Evolutionary conservation across 2,888 invertebrate species (phyloP).

Genomic region (Drosophila mimetica): DNA sequence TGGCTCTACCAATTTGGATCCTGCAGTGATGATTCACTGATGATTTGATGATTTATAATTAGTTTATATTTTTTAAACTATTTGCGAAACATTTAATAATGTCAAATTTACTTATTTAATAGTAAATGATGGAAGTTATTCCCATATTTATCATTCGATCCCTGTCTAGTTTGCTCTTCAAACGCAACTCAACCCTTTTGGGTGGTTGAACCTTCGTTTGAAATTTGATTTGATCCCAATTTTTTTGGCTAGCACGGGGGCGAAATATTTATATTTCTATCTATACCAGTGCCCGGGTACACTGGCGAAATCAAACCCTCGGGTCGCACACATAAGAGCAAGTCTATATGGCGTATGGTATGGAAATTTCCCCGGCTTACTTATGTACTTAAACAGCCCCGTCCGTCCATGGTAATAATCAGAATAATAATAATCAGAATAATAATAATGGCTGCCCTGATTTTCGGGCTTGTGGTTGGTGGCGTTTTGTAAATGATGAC

Average conservation of each 20-base stretch:
- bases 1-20: too few species aligned
- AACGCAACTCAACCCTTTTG: constrained; percentile 2
- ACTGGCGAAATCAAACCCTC: constrained; percentile 1
- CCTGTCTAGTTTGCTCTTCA: not conserved
- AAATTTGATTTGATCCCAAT: constrained; percentile 2
- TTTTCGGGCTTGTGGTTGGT: constrained; percentile 46
- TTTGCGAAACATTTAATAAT: not conserved
- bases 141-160: not conserved
- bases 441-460: constrained; percentile 53
- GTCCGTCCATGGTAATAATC: constrained; percentile 14
- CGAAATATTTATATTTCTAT: not conserved
- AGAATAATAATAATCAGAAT: constrained; percentile 18
- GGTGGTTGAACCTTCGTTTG: not conserved
- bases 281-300: not conserved
- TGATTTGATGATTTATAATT: too few species aligned
- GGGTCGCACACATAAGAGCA: constrained; percentile 3
- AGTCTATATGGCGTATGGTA: constrained; percentile 4
- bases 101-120: not conserved
- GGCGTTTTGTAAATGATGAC: constrained; percentile 61
- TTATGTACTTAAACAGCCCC: constrained; percentile 21
- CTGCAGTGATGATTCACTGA: too few species aligned
- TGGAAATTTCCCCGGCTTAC: constrained; percentile 7
- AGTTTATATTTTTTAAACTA: too few species aligned
- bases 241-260: not conserved
- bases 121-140: not conserved